Evolutionary conservation across 2,797 vertebrate genomes (phyloP).

Genomic region (Buceros bicornis): DNA sequence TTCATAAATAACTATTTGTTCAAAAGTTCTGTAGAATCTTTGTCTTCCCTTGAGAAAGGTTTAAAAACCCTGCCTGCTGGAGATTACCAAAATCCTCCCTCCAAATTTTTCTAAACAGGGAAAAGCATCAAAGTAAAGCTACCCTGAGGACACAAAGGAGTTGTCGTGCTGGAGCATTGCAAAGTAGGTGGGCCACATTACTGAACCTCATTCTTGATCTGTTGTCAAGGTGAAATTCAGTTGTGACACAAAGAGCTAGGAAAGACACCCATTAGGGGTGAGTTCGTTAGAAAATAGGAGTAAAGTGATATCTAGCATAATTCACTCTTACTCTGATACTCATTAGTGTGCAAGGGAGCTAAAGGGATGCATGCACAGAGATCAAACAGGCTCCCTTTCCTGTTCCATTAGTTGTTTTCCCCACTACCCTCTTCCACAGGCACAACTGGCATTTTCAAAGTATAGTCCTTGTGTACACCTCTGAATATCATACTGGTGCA

Average conservation of each 20-base stretch:
- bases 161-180: constrained; percentile 8
- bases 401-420: background rate
- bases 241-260: constrained; percentile 4
- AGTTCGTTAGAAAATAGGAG: constrained; percentile 47
- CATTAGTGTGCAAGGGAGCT: constrained; percentile 34
- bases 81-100: constrained; percentile 59
- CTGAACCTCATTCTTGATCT: constrained; percentile 51
- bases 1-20: constrained; percentile 47
- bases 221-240: constrained; percentile 61
- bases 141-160: constrained; percentile 49
- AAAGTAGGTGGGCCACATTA: constrained; percentile 24
- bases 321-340: constrained; percentile 21
- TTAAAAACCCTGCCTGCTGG: constrained; percentile 43
- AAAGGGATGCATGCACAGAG: background rate
- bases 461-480: background rate
- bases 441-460: background rate
- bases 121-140: constrained; percentile 56
- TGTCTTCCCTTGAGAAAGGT: constrained; percentile 48
- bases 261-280: constrained; percentile 10
- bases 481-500: background rate
- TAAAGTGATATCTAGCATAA: background rate
- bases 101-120: constrained; percentile 32
- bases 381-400: constrained; percentile 10
- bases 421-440: background rate
- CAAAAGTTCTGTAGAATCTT: constrained; percentile 44